Percentiles rank a stretch among this genome's conserved stretches.
phyloP scores from a whole-genome alignment of 2,113 vertebrate species.

The Thunnus thynnus region DNA sequence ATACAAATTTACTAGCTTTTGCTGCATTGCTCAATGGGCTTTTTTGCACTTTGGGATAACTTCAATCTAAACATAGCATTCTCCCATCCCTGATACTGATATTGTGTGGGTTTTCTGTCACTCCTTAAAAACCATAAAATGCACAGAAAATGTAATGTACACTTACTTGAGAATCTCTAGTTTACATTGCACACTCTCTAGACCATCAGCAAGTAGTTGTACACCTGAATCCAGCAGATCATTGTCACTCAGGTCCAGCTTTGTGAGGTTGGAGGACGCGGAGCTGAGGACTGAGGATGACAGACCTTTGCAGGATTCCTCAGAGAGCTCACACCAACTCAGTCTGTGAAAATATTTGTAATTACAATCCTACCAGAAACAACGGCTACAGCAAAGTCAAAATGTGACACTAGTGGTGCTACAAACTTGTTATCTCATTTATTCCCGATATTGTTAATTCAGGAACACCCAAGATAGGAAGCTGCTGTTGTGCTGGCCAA shows the following conservation, averaged over 20 bases:
- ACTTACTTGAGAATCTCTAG: slow-evolving; percentile 60
- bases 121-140: neutral
- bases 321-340: slow-evolving; percentile 60
- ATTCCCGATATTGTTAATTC: too few species aligned
- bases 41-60: too few species aligned
- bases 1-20: too few species aligned
- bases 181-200: slow-evolving; percentile 32
- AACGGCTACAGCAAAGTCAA: too few species aligned
- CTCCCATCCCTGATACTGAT: neutral
- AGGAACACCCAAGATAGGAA: too few species aligned
- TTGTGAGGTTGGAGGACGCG: slow-evolving; percentile 55
- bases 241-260: slow-evolving; percentile 70
- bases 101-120: neutral
- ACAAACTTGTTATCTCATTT: too few species aligned
- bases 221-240: slow-evolving; percentile 66
- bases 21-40: too few species aligned
- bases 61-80: neutral
- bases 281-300: slow-evolving; percentile 54
- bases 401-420: too few species aligned
- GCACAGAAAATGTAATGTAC: neutral
- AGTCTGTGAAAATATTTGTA: slow-evolving; percentile 58
- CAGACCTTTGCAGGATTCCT: slow-evolving; percentile 59
- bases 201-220: slow-evolving; percentile 20
- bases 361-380: neutral
- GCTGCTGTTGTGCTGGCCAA: too few species aligned